These are phyloP conservation scores for Scomber japonicus DNA, from an alignment of 2,113 vertebrate species.

Conservation along the genomic window DNA sequence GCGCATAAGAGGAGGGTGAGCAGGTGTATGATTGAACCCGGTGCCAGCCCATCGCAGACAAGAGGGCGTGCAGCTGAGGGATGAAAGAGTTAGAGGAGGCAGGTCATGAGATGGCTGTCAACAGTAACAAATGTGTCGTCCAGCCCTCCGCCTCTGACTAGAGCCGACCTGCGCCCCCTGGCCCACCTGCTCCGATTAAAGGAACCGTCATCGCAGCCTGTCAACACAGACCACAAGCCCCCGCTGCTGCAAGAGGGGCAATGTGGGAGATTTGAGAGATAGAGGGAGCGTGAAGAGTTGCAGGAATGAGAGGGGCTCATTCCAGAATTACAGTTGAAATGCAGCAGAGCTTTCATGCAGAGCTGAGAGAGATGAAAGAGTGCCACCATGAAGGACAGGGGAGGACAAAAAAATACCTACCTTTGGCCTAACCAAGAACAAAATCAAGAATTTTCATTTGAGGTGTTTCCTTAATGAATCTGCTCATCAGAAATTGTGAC, in stretches of 20 bases:
- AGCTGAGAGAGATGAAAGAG: slow-evolving; percentile 60
- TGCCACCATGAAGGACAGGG: slow-evolving; percentile 32
- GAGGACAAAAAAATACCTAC: slow-evolving; percentile 29
- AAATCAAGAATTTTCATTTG: not conserved
- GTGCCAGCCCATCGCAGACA: slow-evolving; percentile 70
- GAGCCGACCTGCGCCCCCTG: slow-evolving; percentile 17
- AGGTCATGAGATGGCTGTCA: slow-evolving; percentile 76
- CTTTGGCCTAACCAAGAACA: not conserved
- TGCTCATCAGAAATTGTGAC: not conserved
- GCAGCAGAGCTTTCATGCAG: slow-evolving; percentile 59
- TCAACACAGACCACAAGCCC: slow-evolving; percentile 69
- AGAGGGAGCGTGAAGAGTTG: slow-evolving; percentile 54
- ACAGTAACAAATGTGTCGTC: slow-evolving; percentile 82
- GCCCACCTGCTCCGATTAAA: slow-evolving; percentile 86
- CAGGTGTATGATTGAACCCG: slow-evolving; percentile 73
- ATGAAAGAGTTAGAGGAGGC: slow-evolving; percentile 72
- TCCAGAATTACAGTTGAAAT: slow-evolving; percentile 67
- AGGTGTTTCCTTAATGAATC: not conserved
- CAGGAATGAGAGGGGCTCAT: slow-evolving; percentile 76
- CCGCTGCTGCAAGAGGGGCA: slow-evolving; percentile 56
- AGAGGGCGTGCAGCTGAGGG: slow-evolving; percentile 31
- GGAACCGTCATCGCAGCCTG: slow-evolving; percentile 64
- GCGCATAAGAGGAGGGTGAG: slow-evolving; percentile 9
- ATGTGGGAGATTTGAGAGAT: slow-evolving; percentile 74
- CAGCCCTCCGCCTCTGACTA: slow-evolving; percentile 58